Conservation (phyloP, 2,888 invertebrate genomes). For the Lottia scabra region DNA sequence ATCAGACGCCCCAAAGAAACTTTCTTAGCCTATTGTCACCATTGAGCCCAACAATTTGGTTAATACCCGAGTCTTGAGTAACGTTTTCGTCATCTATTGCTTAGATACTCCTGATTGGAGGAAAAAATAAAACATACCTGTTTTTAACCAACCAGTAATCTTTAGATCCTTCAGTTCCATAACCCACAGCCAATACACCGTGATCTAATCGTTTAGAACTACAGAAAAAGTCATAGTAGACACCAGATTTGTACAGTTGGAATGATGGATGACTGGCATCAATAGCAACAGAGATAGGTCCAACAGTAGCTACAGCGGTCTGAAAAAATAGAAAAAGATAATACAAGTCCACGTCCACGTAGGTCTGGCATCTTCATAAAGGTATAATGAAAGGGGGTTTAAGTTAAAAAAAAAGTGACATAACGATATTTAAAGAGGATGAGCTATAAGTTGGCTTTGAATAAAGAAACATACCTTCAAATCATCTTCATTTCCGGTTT, state of each 20-base stretch:
- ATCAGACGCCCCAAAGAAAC: no score
- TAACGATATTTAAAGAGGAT: no score
- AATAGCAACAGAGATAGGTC: conserved; percentile 89
- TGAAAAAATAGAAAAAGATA: conserved; percentile 41
- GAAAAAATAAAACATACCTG: conserved; percentile 70
- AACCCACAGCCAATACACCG: conserved; percentile 86
- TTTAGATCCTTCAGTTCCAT: conserved; percentile 76
- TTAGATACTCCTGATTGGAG: no score
- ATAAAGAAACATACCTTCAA: conserved; percentile 71
- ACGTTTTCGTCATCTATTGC: no score
- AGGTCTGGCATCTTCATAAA: no score
- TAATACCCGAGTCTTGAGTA: no score
- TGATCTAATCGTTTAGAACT: conserved; percentile 85
- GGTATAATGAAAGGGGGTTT: no score
- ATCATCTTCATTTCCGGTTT: conserved; percentile 79
- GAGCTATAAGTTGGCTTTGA: no score
- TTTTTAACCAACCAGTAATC: conserved; percentile 92
- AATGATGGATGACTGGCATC: conserved; percentile 83
- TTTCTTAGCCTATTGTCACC: no score
- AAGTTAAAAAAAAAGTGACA: no score
- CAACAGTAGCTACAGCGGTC: conserved; percentile 84
- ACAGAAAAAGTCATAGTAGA: conserved; percentile 86
- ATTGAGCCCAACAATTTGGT: no score
- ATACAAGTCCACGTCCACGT: no score
- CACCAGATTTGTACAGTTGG: conserved; percentile 73